Base-by-base conservation (phyloP, 2,113 vertebrate genomes). In the Crotalus tigris region DNA sequence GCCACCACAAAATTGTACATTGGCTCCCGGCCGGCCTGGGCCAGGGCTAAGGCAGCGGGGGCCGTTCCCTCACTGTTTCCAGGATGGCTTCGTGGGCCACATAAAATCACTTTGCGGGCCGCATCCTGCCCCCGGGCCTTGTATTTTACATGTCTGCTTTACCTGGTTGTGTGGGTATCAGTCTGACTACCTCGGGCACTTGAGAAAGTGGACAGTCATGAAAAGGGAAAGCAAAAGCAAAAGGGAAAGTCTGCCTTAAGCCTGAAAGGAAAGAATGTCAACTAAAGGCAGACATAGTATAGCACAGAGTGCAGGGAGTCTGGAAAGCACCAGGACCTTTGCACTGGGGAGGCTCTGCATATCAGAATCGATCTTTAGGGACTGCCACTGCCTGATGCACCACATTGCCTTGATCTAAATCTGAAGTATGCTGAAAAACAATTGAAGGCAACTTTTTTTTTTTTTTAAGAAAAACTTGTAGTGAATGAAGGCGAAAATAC, bases 371-470 rank as follows among this genome's bases (percentile, higher is more conserved):
- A 12, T 23, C 69, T 23, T 15, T 44, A 17, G 69, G 44, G 10
- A 44, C 12, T 85, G 49, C 54, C 49, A 54, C 23, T n/a, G 64
- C n/a, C 92, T 69, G 94, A 94, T 55, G 55, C 88, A 87, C 46
- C 29, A 33, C 0, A 0, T 92, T 90, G 92, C 59, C 69, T 59
- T 91, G 57, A 91, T 93, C 64, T 75, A 92, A 49, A 21, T 26
- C 69, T 64, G 26, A 0, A 0, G 88, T 85, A 39, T 92, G 89
- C 94, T 90, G 91, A 94, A 88, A 88, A 91, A 91, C 90, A 92
- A 92, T 93, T 92, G 93, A 95, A 96, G 87, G 51, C 19, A 39
- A 89, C 19, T 58, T 58, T 23, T 21, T 57, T 23, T 44, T 57
- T 23, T 12, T 57, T 88, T 23, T 5, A 33, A 88, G 7, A 57